Evolutionary conservation across 2,797 vertebrate genomes (phyloP).

Genomic region (Harpagifer antarcticus): DNA sequence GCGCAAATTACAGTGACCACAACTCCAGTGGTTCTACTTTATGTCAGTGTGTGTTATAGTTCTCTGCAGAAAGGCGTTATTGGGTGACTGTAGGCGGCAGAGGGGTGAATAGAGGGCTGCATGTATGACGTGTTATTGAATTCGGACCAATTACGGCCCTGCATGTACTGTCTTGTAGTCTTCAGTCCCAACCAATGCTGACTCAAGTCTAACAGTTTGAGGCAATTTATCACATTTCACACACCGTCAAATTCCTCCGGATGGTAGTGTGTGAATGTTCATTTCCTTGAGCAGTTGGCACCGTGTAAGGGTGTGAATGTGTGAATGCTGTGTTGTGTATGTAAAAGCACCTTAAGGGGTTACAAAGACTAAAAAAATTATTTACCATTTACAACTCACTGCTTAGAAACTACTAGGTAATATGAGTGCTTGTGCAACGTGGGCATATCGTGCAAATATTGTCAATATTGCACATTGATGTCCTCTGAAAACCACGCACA

Average conservation of each 20-base stretch:
- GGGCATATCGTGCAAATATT: constrained; percentile 8
- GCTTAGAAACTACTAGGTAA: no score
- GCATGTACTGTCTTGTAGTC: background rate
- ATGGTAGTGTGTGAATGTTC: no score
- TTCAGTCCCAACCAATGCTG: background rate
- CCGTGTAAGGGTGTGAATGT: background rate
- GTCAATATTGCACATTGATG: constrained; percentile 1
- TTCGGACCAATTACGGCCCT: no score
- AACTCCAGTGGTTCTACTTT: background rate
- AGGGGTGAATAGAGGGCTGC: no score
- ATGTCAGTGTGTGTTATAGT: background rate
- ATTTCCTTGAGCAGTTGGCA: no score
- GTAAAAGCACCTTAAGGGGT: background rate
- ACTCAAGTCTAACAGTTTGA: background rate
- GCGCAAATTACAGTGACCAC: constrained; percentile 4
- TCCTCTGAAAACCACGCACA: constrained; percentile 21
- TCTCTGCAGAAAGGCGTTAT: background rate
- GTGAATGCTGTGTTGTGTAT: background rate
- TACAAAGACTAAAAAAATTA: no score
- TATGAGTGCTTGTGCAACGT: background rate
- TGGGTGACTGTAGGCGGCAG: no score
- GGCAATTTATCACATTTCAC: background rate
- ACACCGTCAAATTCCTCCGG: no score
- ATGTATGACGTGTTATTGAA: no score
- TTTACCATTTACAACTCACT: no score